A percentile compares a stretch with the other conserved stretches of the same genome.
Conservation (phyloP, 1,140 invertebrate genomes). For the Zeugodacus cucurbitae region DNA sequence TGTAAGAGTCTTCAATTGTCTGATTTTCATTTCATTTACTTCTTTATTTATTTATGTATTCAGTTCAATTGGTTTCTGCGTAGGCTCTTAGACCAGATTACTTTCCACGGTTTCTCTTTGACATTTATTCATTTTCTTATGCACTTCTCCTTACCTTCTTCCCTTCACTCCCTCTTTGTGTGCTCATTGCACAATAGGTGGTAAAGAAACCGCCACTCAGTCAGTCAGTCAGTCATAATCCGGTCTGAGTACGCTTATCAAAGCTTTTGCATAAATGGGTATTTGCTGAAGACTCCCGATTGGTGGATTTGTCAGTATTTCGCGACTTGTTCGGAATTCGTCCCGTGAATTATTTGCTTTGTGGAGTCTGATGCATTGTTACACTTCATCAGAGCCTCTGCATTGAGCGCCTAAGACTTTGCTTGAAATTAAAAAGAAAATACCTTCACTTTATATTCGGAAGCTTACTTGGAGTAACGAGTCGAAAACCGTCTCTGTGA, state of each 20-base stretch:
- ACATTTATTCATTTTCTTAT: constrained; percentile 19
- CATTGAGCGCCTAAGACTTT: background rate
- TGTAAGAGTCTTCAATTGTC: too few species aligned
- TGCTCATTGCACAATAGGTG: background rate
- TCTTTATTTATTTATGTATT: too few species aligned
- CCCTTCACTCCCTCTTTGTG: background rate
- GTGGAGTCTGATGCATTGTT: background rate
- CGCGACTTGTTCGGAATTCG: background rate
- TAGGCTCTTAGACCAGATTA: background rate
- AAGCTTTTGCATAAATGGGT: constrained; percentile 13
- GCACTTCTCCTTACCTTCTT: background rate
- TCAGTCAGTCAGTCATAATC: background rate
- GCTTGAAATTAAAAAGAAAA: background rate
- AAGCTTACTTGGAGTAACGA: too few species aligned
- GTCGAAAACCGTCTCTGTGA: too few species aligned
- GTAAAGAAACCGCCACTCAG: too few species aligned
- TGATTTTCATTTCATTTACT: too few species aligned
- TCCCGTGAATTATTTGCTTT: background rate
- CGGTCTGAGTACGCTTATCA: background rate
- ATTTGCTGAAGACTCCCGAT: background rate
- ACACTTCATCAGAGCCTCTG: background rate
- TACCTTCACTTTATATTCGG: too few species aligned
- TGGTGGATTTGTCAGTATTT: background rate
- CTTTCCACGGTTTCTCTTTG: background rate
- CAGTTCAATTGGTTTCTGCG: background rate